Evolutionary conservation across 2,113 vertebrate species (phyloP).

Genomic region (Bos taurus): DNA sequence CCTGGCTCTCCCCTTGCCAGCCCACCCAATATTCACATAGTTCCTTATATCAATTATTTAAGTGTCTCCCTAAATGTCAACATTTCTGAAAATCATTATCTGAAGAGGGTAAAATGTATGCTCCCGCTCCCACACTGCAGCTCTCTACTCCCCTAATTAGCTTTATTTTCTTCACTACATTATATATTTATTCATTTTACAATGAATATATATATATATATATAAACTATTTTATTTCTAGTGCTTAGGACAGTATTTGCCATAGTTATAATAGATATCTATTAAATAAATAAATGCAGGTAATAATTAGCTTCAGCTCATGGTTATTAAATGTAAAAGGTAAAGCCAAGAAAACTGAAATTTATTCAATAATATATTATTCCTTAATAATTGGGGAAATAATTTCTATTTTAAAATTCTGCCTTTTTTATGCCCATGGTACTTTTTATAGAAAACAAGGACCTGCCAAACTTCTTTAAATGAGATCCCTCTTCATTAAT

Average conservation of each 20-base stretch:
- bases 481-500: background rate
- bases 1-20: background rate
- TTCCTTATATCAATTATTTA: background rate
- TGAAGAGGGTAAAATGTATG: background rate
- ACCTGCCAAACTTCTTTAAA: background rate
- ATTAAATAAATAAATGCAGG: background rate
- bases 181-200: background rate
- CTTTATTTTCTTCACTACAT: background rate
- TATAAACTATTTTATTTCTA: background rate
- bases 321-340: background rate
- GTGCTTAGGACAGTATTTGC: background rate
- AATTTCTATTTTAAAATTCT: background rate
- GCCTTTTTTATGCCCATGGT: background rate
- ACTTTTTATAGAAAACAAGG: background rate
- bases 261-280: background rate
- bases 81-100: background rate
- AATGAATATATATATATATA: background rate
- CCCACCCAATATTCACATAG: background rate
- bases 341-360: background rate
- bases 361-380: background rate
- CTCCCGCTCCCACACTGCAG: accelerated
- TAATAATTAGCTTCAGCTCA: background rate
- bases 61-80: background rate
- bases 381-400: background rate
- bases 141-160: background rate